Conservation (phyloP, 2,888 invertebrate species). For the Drosophila quinaria region DNA sequence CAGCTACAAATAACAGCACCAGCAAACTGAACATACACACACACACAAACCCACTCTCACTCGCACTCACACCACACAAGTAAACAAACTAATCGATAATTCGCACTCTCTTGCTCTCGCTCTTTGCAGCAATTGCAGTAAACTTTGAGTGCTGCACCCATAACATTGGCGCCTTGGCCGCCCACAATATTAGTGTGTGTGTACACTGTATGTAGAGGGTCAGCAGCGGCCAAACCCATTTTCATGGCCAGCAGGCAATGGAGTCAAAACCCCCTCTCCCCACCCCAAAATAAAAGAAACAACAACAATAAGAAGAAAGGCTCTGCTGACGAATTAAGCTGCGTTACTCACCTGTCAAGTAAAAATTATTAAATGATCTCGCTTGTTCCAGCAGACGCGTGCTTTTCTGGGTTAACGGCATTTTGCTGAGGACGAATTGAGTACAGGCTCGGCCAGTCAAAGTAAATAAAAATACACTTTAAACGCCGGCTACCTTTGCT, state of each 20-base stretch:
- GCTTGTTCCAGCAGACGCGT: constrained; percentile 92
- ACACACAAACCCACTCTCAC: constrained; percentile 14
- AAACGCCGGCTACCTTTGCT: constrained; percentile 66
- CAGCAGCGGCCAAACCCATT: constrained; percentile 59
- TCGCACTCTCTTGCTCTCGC: constrained; percentile 49
- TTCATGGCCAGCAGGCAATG: constrained; percentile 43
- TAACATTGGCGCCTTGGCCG: constrained; percentile 54
- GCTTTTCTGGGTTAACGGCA: constrained; percentile 84
- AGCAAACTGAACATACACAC: constrained; percentile 17
- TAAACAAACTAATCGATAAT: constrained; percentile 72
- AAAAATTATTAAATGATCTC: constrained; percentile 95
- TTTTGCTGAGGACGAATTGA: constrained; percentile 62
- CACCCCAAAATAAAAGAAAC: constrained; percentile 10
- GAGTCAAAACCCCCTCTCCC: constrained; percentile 2
- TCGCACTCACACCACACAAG: constrained; percentile 23
- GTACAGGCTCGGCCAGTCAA: constrained; percentile 44
- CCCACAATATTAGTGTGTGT: constrained; percentile 38
- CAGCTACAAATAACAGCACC: constrained; percentile 4
- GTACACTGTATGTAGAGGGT: constrained; percentile 29
- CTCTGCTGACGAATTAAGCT: constrained; percentile 11
- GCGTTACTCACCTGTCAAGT: constrained; percentile 90
- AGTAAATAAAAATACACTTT: constrained; percentile 56
- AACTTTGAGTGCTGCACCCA: constrained; percentile 50
- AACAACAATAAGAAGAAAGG: constrained; percentile 17
- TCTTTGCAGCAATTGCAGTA: constrained; percentile 51